Evolutionary conservation across 2,797 vertebrate species (phyloP), one percentile per base, ranked within the genome.

Genomic region (Anguilla pacifica): DNA sequence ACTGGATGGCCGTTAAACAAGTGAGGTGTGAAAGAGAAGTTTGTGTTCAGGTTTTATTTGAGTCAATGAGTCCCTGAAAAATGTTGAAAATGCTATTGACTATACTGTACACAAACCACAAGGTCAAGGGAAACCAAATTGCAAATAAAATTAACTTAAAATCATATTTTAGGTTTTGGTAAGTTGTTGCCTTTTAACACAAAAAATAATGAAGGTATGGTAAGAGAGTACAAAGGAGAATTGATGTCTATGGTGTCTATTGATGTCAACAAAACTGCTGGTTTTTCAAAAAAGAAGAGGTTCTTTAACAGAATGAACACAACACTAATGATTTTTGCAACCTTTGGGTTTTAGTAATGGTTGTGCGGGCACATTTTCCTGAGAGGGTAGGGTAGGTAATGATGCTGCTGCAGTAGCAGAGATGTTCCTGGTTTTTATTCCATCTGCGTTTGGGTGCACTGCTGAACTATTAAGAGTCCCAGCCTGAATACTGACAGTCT

Each of bases 1-100:
- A 25, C 79, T n/a, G 22, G 79, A 82, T 39, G 46, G 25, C 79
- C 46, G 11, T 82, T 82, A 82, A 82, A 82, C 79, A 3, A n/a
- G 46, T 51, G 79, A 82, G 79, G 46, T 82, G 46, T 82, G 79
- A 82, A 82, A 82, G 79, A 82, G 6, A 9, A 82, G 70, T 35
- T 28, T 49, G 79, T 51, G 51, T 51, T 25, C 46, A 82, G 79
- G 22, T 43, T 82, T 19, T 51, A 7, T 9, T 49, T 13, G 74
- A 82, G 9, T 82, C 25, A 25, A 51, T 49, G 46, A 51, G 79
- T 22, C 46, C 79, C 79, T 82, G 79, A 51, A 49, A 46, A 49
- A 31, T 39, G 35, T 22, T 15, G 31, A 77, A 43, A 43, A 79
- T 39, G 17, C 74, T 39, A 39, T 72, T n/a, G 10, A 6, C 64